These are phyloP conservation scores for Orchestia grillus DNA, from an alignment of 1,140 invertebrate genomes.

Conservation along the genomic window DNA sequence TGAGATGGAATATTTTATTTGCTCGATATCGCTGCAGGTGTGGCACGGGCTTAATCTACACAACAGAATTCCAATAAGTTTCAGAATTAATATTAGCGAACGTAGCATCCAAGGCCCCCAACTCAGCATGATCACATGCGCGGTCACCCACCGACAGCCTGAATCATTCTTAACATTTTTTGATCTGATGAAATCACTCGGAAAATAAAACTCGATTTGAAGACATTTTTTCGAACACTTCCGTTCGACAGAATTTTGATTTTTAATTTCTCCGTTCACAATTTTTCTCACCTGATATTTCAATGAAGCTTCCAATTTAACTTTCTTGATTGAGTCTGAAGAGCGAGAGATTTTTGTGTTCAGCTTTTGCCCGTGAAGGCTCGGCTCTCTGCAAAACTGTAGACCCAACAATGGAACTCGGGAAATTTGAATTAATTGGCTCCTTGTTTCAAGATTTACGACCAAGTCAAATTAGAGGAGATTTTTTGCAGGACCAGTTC, in stretches of 20 bases:
- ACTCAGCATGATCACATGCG: too few relatives aligned
- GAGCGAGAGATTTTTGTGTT: conserved; percentile 9
- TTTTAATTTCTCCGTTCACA: background rate
- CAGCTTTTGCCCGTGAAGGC: background rate
- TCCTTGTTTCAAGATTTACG: conserved; percentile 50
- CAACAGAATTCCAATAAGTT: background rate
- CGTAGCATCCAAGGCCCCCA: background rate
- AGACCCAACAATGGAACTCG: background rate
- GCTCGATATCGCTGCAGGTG: background rate
- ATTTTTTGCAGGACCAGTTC: background rate
- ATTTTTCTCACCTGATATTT: conserved; percentile 20
- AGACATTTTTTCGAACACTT: background rate
- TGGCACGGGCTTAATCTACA: background rate
- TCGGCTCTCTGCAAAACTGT: background rate
- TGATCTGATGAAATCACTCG: background rate
- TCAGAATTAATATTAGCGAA: background rate
- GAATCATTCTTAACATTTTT: background rate
- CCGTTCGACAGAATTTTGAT: background rate
- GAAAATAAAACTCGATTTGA: background rate
- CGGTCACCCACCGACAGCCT: background rate
- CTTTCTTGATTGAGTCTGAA: conserved; percentile 51
- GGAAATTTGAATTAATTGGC: conserved; percentile 44
- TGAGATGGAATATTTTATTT: too few relatives aligned
- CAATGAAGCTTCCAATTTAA: conserved; percentile 53
- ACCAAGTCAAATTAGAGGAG: background rate